These are phyloP conservation scores for Alcedo atthis DNA, from an alignment of 2,797 vertebrate species.

Conservation along the genomic window DNA sequence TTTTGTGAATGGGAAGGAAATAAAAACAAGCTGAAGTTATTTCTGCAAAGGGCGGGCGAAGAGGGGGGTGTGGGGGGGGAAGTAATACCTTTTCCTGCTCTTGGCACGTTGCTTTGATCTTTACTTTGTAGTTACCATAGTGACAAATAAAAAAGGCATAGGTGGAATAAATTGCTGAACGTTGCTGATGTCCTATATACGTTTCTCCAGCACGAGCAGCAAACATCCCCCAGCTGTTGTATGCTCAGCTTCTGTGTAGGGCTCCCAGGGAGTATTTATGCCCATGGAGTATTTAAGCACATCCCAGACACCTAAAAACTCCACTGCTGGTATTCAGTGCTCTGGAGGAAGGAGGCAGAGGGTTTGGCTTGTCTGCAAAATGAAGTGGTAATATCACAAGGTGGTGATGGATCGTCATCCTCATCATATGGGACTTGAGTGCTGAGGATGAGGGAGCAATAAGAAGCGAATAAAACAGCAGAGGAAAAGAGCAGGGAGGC, in stretches of 20 bases:
- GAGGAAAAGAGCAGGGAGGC: neutral
- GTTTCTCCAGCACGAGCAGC: neutral
- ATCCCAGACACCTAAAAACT: neutral
- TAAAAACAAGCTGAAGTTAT: slow-evolving; percentile 2
- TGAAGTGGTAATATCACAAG: neutral
- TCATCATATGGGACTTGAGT: neutral
- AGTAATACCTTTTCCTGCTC: slow-evolving; percentile 17
- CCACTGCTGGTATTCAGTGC: rapidly evolving
- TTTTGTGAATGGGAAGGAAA: slow-evolving; percentile 17
- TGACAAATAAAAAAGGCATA: slow-evolving; percentile 43
- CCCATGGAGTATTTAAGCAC: neutral
- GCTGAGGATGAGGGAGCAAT: neutral
- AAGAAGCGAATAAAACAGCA: neutral
- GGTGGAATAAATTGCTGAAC: slow-evolving; percentile 36
- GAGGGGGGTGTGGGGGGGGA: too few species aligned
- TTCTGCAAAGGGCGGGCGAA: neutral
- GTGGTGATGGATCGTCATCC: neutral
- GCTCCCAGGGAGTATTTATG: neutral
- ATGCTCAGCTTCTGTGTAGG: rapidly evolving
- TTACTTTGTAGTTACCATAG: slow-evolving; percentile 61
- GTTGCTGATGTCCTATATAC: neutral
- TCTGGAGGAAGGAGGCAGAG: neutral
- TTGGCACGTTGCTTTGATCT: slow-evolving; percentile 45
- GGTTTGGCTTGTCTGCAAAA: neutral
- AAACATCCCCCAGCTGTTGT: neutral